Conservation (phyloP, 2,113 vertebrate species). For the Zosterops pallidus region DNA sequence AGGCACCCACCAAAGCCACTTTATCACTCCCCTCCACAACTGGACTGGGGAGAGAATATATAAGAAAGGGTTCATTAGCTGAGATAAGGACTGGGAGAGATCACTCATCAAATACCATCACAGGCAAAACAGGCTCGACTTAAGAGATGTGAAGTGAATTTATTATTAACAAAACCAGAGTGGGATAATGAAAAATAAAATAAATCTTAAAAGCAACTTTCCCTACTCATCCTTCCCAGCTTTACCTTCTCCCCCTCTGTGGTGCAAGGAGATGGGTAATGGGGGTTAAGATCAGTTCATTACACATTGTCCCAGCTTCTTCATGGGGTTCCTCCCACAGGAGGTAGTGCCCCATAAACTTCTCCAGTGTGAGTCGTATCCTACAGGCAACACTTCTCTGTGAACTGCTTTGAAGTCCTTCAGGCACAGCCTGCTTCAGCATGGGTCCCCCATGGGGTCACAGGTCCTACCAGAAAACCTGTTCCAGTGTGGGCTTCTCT, state of each 20-base stretch:
- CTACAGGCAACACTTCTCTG: background rate
- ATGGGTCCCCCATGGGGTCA: fast-evolving
- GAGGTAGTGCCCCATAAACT: background rate
- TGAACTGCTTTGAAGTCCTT: background rate
- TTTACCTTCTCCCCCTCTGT: background rate
- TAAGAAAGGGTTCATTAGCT: background rate
- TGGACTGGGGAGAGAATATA: background rate
- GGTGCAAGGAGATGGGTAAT: no score
- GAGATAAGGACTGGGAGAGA: background rate
- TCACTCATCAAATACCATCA: background rate
- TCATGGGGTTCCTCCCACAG: background rate
- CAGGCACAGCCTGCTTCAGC: background rate
- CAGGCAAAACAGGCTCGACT: background rate
- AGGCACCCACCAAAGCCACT: background rate
- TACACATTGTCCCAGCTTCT: background rate
- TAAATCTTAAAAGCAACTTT: background rate
- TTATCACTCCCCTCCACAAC: background rate
- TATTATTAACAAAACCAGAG: background rate
- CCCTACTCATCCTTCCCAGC: background rate
- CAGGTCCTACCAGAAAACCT: background rate
- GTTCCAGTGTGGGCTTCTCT: background rate
- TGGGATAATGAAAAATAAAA: background rate
- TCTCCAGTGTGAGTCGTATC: background rate
- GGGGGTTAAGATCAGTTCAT: background rate
- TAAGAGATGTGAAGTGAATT: background rate